A percentile compares a stretch with the other conserved stretches of the same genome.
phyloP scores from a whole-genome alignment of 2,888 invertebrate species.

The Ectemnius continuus region DNA sequence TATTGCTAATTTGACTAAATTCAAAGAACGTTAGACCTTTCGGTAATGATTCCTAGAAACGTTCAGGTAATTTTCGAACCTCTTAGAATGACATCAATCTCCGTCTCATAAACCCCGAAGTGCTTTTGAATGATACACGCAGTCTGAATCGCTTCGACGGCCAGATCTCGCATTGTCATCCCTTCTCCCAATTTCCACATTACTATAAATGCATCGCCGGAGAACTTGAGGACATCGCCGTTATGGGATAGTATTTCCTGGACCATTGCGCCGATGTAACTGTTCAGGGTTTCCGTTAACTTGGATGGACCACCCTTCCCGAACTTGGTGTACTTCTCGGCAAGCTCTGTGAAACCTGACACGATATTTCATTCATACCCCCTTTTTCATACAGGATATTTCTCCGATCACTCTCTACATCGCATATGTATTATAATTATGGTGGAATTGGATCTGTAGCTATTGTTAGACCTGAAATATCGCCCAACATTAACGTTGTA shows the following conservation, averaged over 20 bases:
- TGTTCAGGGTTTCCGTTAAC: slow-evolving; percentile 84
- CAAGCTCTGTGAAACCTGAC: slow-evolving; percentile 83
- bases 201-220: slow-evolving; percentile 84
- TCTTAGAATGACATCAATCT: slow-evolving; percentile 81
- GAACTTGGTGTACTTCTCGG: slow-evolving; percentile 83
- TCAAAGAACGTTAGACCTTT: background rate
- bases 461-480: slow-evolving; percentile 80
- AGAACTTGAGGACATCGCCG: slow-evolving; percentile 85
- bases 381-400: too few species aligned
- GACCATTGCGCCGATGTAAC: slow-evolving; percentile 86
- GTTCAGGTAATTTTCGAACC: slow-evolving; percentile 74
- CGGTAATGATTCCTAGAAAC: background rate
- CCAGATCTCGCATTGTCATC: slow-evolving; percentile 81
- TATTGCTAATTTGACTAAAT: slow-evolving; percentile 82
- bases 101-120: slow-evolving; percentile 82
- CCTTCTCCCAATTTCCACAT: slow-evolving; percentile 82
- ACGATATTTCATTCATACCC: background rate
- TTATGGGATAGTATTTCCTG: slow-evolving; percentile 84
- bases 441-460: too few species aligned
- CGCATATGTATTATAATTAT: too few species aligned
- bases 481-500: slow-evolving; percentile 82
- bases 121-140: slow-evolving; percentile 84
- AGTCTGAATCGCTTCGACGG: slow-evolving; percentile 84
- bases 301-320: slow-evolving; percentile 85
- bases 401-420: too few species aligned